A percentile compares a stretch with the other conserved stretches of the same genome.
Conservation (phyloP, 2,888 invertebrate genomes). For the Tetragonula carbonaria region DNA sequence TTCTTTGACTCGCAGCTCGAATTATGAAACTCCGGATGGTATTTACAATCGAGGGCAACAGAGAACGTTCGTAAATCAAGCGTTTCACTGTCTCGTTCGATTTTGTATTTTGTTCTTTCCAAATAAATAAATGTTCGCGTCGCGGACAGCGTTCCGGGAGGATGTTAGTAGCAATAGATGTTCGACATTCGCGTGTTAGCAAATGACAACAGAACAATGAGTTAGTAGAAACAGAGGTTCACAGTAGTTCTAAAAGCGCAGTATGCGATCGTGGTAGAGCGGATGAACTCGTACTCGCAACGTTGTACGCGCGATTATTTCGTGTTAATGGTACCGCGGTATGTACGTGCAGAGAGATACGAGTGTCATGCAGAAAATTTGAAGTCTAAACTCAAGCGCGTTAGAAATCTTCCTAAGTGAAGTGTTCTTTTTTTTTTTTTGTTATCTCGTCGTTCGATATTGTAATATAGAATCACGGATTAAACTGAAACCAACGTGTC, state of each 20-base stretch:
- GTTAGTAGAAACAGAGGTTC: slow-evolving; percentile 70
- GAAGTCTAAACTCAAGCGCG: slow-evolving; percentile 15
- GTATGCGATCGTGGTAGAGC: slow-evolving; percentile 64
- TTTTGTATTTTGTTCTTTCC: background rate
- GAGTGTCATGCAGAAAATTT: slow-evolving; percentile 57
- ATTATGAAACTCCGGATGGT: background rate
- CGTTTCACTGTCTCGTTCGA: background rate
- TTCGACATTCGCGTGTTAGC: slow-evolving; percentile 50
- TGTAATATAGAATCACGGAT: background rate
- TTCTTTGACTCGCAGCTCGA: background rate
- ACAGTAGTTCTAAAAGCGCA: slow-evolving; percentile 72
- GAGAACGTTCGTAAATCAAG: background rate
- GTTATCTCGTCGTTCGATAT: too few species aligned
- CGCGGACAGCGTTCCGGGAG: slow-evolving; percentile 9
- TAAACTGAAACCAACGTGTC: background rate
- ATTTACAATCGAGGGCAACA: background rate
- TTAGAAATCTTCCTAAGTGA: background rate
- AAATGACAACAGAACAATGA: slow-evolving; percentile 65
- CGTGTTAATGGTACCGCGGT: slow-evolving; percentile 40
- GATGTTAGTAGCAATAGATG: slow-evolving; percentile 44
- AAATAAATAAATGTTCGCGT: slow-evolving; percentile 9
- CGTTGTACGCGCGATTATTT: slow-evolving; percentile 20
- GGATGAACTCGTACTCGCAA: slow-evolving; percentile 50
- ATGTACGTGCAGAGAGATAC: slow-evolving; percentile 61
- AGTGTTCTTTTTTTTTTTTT: background rate